Percentiles rank a stretch among this genome's conserved stretches.
phyloP scores from a whole-genome alignment of 2,113 vertebrate genomes.

The Oryzias javanicus region DNA sequence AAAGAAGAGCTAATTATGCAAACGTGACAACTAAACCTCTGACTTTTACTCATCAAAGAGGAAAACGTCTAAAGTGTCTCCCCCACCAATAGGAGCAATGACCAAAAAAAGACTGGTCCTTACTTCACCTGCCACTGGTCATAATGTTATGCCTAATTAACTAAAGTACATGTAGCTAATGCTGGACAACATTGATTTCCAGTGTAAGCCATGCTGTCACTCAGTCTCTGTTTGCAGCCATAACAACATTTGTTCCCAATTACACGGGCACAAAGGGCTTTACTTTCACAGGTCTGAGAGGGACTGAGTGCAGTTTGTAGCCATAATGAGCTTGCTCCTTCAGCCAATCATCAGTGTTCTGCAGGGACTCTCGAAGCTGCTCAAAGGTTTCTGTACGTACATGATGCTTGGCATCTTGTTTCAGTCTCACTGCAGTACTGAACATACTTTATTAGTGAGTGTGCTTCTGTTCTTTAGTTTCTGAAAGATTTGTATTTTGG shows the following conservation, averaged over 20 bases:
- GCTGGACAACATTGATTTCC: constrained; percentile 49
- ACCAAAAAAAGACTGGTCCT: too few species aligned
- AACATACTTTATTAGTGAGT: not conserved
- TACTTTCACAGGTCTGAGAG: constrained; percentile 40
- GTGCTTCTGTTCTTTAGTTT: constrained; percentile 9
- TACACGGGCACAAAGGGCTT: constrained; percentile 30
- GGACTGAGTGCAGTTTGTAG: constrained; percentile 28
- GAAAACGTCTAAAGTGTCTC: too few species aligned
- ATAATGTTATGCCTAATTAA: too few species aligned
- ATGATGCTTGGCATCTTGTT: constrained; percentile 6
- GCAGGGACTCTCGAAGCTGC: constrained; percentile 35
- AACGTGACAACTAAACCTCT: too few species aligned
- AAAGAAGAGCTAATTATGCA: too few species aligned
- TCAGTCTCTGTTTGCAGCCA: constrained; percentile 46
- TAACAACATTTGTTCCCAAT: constrained; percentile 53
- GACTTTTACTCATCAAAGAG: too few species aligned
- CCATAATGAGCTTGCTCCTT: constrained; percentile 29
- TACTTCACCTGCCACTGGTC: too few species aligned
- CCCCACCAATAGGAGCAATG: too few species aligned
- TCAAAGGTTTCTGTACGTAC: constrained; percentile 18
- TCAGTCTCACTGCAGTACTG: not conserved
- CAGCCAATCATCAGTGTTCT: constrained; percentile 28
- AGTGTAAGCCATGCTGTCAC: constrained; percentile 43
- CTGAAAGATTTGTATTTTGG: not conserved
- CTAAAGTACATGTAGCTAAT: constrained; percentile 43